phyloP scores from a whole-genome alignment of 2,797 vertebrate genomes.

The Balearica regulorum region DNA sequence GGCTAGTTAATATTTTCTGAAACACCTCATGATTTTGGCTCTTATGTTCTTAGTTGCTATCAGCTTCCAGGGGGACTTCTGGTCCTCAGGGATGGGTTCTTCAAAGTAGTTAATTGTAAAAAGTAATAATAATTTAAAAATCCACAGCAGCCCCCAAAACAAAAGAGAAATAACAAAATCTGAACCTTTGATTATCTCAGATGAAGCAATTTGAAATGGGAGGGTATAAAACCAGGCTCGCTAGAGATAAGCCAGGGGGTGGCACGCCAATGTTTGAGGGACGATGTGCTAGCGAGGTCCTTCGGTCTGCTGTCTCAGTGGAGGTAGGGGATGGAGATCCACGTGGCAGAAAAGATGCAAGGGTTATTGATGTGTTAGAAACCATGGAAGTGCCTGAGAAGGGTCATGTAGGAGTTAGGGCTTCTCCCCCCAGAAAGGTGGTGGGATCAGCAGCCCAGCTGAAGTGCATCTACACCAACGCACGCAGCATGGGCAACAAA shows the following conservation, averaged over 20 bases:
- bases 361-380: too few species aligned
- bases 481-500: not conserved
- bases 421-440: too few species aligned
- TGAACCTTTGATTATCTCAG: not conserved
- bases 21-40: not conserved
- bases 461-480: too few species aligned
- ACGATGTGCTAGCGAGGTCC: too few species aligned
- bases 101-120: not conserved
- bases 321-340: too few species aligned
- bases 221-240: not conserved
- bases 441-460: too few species aligned
- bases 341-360: too few species aligned
- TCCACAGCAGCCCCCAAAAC: too few species aligned
- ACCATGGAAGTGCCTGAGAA: too few species aligned
- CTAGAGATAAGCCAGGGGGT: not conserved
- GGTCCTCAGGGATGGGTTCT: not conserved
- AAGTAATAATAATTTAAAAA: not conserved
- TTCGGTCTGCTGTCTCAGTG: too few species aligned
- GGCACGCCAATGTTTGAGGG: not conserved
- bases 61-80: not conserved
- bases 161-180: not conserved
- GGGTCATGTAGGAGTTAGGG: too few species aligned
- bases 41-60: not conserved
- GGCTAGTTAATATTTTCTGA: not conserved
- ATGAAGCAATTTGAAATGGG: not conserved